phyloP scores from a whole-genome alignment of 2,113 vertebrate species.

The Hypanus sabinus region DNA sequence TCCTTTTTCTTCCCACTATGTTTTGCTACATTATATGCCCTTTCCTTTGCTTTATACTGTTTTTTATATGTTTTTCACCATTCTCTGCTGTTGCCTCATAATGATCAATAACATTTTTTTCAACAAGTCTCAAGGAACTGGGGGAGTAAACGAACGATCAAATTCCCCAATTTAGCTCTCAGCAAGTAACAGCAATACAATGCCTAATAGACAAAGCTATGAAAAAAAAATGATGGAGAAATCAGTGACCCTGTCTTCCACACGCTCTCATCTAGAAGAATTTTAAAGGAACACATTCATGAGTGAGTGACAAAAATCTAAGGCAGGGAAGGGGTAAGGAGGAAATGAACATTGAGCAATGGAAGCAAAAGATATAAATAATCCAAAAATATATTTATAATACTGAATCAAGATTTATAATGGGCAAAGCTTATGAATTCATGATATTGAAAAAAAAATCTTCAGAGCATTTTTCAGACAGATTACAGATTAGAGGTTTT shows the following conservation, averaged over 20 bases:
- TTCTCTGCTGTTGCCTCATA: neutral
- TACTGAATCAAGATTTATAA: neutral
- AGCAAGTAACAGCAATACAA: neutral
- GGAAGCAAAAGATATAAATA: neutral
- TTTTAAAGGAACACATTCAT: neutral
- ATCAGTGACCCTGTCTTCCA: neutral
- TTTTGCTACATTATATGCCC: too few species aligned
- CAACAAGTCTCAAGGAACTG: neutral
- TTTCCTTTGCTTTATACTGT: too few species aligned
- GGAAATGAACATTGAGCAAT: neutral
- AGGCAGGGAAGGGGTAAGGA: neutral
- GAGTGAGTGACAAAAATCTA: neutral
- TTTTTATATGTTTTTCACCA: too few species aligned
- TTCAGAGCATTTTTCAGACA: neutral
- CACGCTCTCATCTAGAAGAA: neutral
- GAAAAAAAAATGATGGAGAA: conserved; percentile 11
- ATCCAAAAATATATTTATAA: neutral
- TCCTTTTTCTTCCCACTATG: too few species aligned
- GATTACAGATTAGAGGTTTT: neutral
- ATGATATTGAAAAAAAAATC: too few species aligned
- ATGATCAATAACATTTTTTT: neutral
- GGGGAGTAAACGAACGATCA: neutral
- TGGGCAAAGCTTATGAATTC: neutral
- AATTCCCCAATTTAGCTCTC: neutral
- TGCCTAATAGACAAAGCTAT: neutral